Evolutionary conservation across 1,140 invertebrate genomes (phyloP), one percentile per base, ranked within the genome.

Genomic region (Micrasema longulum): DNA sequence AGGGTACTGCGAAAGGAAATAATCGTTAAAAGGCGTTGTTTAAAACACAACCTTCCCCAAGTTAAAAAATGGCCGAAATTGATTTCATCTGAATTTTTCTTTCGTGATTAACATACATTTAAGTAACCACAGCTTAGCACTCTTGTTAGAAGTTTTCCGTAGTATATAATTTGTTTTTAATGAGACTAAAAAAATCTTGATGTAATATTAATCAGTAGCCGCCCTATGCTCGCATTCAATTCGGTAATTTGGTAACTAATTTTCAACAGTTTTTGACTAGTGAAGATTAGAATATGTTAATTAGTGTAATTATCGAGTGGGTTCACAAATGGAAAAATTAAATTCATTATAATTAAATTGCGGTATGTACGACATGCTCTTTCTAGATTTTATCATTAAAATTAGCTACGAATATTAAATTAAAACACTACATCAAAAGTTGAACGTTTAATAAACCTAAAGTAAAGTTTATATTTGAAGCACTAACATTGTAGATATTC

Each of bases 261-360:
- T 41, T 60, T 43, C 55, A 55, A 55, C 52, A 16, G n/a, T n/a
- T 55, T 60, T 20, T 60, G 55, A 18, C 22, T 41, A n/a, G 12
- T 7, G 55, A 60, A 41, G 35, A 60, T 60, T 60, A 60, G 26
- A 31, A 31, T 60, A 60, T 60, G 55, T 14, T 60, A 60, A 55
- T 26, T 55, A 10, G 23, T 0, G 36, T 31, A 60, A 31, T 38
- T 38, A 60, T 41, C 55, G 36, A 41, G 36, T 60, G 52, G 52
- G n/a, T 55, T 55, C 26, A 31, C 14, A 31, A 31, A 31, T 31
- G 26, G 26, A 4, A 4, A 31, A 4, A 2, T 31, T 2, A 31
- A 4, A 31, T 5, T 10, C n/a, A 47, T 16, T n/a, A 16, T n/a
- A n/a, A 47, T 47, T 47, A 47, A 47, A 16, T 14, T 5, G 43